A percentile compares a stretch with the other conserved stretches of the same genome.
phyloP scores from a whole-genome alignment of 1,140 invertebrate species.

The Aphelenchoides avenae region DNA sequence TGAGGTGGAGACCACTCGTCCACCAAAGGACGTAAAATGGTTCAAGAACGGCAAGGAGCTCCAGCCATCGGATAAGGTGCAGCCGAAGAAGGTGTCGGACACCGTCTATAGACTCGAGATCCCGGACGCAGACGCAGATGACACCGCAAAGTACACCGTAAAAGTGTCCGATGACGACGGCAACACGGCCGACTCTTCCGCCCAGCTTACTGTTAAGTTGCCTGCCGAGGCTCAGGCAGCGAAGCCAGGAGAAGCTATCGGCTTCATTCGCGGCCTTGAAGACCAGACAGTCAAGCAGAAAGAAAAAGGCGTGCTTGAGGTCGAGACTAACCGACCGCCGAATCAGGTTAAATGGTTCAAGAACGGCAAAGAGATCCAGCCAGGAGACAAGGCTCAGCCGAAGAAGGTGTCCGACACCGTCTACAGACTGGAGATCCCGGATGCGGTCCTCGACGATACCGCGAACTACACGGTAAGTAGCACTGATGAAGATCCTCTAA shows the following conservation, averaged over 20 bases:
- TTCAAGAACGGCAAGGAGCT: conserved; percentile 59
- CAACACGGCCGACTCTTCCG: too few relatives aligned
- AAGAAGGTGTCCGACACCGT: conserved; percentile 59
- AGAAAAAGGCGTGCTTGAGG: conserved; percentile 33
- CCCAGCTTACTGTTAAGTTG: conserved; percentile 65
- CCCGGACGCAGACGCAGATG: conserved; percentile 33
- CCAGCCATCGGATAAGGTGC: conserved; percentile 30
- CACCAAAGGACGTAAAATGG: conserved; percentile 65
- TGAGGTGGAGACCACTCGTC: conserved; percentile 67
- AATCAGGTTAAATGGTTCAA: conserved; percentile 57
- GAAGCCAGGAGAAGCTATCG: conserved; percentile 21
- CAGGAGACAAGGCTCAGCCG: conserved; percentile 52
- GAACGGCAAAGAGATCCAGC: conserved; percentile 49
- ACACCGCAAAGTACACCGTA: conserved; percentile 38
- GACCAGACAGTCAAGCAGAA: conserved; percentile 42
- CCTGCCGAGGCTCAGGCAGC: conserved; percentile 26
- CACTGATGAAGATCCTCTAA: too few relatives aligned
- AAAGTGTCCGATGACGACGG: conserved; percentile 62
- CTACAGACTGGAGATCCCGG: conserved; percentile 59
- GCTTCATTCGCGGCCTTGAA: conserved; percentile 45
- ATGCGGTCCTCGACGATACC: conserved; percentile 52
- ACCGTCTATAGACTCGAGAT: conserved; percentile 31
- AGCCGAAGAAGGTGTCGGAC: conserved; percentile 24
- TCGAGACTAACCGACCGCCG: conserved; percentile 46
- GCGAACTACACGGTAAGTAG: conserved; percentile 61